These are phyloP conservation scores for Ostrea edulis DNA, from an alignment of 1,140 invertebrate species.

Conservation along the genomic window DNA sequence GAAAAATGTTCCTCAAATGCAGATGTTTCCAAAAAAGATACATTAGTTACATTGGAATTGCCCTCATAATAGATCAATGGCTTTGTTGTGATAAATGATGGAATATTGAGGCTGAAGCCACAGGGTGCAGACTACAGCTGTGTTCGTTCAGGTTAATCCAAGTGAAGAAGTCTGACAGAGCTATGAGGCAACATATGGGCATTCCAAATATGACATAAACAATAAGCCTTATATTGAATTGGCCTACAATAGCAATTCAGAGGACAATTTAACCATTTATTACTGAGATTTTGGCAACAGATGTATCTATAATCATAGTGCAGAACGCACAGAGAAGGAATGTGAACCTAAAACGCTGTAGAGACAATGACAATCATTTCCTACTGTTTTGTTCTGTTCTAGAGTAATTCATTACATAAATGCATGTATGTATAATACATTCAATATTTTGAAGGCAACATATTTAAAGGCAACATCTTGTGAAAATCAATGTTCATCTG, in stretches of 20 bases:
- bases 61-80: not conserved
- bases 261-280: constrained; percentile 33
- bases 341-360: not conserved
- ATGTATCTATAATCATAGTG: not conserved
- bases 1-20: not conserved
- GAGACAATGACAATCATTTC: not conserved
- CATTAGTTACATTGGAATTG: not conserved
- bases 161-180: not conserved
- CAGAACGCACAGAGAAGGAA: not conserved
- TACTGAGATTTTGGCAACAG: constrained; percentile 16
- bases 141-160: not conserved
- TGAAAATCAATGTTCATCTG: not conserved
- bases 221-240: constrained; percentile 8
- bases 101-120: not conserved
- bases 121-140: constrained; percentile 16
- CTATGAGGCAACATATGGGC: constrained; percentile 18
- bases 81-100: not conserved
- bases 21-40: not conserved
- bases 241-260: constrained; percentile 1
- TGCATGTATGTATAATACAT: not conserved
- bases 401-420: not conserved
- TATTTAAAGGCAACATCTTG: not conserved
- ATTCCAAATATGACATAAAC: constrained; percentile 18
- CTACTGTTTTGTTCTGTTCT: not conserved
- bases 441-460: not conserved